These are phyloP conservation scores for Troides helena DNA, from an alignment of 2,888 invertebrate genomes.

Conservation along the genomic window DNA sequence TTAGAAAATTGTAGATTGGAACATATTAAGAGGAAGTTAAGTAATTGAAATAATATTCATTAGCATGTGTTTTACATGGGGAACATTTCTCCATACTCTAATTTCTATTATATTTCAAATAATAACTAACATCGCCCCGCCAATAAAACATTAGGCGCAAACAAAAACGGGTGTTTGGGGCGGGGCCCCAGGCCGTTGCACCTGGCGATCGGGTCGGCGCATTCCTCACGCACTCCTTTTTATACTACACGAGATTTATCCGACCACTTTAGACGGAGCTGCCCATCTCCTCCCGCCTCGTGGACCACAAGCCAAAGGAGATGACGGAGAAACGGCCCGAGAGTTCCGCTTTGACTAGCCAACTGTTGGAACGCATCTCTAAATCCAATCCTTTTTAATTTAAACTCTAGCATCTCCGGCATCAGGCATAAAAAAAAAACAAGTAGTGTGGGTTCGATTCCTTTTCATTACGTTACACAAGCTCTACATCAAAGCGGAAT, in stretches of 20 bases:
- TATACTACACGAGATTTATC: conserved; percentile 65
- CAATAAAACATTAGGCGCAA: conserved; percentile 58
- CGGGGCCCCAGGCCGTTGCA: conserved; percentile 74
- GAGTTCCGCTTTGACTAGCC: conserved; percentile 47
- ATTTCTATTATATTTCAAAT: conserved; percentile 6
- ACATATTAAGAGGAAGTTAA: too few relatives aligned
- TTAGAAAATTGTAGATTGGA: too few relatives aligned
- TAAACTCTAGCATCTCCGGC: conserved; percentile 58
- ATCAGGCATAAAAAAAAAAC: not conserved
- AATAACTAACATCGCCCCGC: conserved; percentile 21
- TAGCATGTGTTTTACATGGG: too few relatives aligned
- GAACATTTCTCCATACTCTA: not conserved
- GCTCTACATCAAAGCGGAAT: conserved; percentile 37
- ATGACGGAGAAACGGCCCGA: conserved; percentile 43
- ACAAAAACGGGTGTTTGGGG: conserved; percentile 71
- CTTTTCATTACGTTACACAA: not conserved
- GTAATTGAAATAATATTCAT: too few relatives aligned
- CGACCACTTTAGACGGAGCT: conserved; percentile 57
- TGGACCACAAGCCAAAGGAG: conserved; percentile 48
- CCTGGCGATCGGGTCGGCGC: conserved; percentile 71
- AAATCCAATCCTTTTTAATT: conserved; percentile 43
- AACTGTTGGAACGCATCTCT: conserved; percentile 43
- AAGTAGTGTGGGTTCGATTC: not conserved
- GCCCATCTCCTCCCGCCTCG: conserved; percentile 40
- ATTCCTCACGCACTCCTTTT: conserved; percentile 79